These are phyloP conservation scores for Microtus oregoni DNA, from an alignment of 2,113 vertebrate species.

Conservation along the genomic window DNA sequence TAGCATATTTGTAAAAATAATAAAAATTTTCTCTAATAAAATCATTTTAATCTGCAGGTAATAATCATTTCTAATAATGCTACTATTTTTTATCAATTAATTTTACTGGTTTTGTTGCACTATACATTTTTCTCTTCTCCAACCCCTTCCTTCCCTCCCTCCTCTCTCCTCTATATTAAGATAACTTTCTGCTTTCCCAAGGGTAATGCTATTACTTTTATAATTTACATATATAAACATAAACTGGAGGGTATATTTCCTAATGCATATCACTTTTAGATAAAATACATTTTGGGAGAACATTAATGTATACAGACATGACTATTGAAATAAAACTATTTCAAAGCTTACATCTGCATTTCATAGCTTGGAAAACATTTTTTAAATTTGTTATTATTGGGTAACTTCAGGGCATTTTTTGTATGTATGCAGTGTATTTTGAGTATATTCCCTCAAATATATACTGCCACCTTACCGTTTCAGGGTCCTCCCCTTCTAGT, in stretches of 20 bases:
- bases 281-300: constrained; percentile 42
- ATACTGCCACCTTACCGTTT: neutral
- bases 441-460: neutral
- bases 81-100: neutral
- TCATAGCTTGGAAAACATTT: neutral
- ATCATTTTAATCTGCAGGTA: constrained; percentile 7
- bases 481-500: neutral
- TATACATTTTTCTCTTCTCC: too few relatives aligned
- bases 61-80: neutral
- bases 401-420: neutral
- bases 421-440: neutral
- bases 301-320: constrained; percentile 68
- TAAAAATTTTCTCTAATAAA: neutral
- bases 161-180: too few relatives aligned
- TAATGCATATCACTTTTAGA: constrained; percentile 63
- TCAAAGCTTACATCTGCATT: constrained; percentile 31
- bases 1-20: neutral
- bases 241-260: neutral
- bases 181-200: too few relatives aligned
- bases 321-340: constrained; percentile 59
- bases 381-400: neutral
- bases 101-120: too few relatives aligned
- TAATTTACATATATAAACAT: constrained; percentile 4
- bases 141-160: too few relatives aligned
- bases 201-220: neutral